These are phyloP conservation scores for Stenopsyche tienmushanensis DNA, from an alignment of 1,140 invertebrate genomes.

Conservation along the genomic window DNA sequence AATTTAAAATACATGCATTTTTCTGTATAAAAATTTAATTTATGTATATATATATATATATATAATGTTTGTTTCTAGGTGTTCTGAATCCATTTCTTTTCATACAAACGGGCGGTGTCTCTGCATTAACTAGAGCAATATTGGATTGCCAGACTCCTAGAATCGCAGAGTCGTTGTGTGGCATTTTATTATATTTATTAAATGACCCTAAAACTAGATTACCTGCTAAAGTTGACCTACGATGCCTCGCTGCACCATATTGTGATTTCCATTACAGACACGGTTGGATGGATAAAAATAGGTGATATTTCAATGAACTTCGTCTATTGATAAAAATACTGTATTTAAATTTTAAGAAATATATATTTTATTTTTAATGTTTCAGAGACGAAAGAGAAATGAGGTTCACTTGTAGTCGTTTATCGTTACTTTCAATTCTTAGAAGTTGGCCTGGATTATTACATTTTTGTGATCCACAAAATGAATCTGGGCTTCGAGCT, in stretches of 20 bases:
- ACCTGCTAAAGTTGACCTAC: constrained; percentile 72
- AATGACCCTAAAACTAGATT: constrained; percentile 80
- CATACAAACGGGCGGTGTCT: constrained; percentile 80
- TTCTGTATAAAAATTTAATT: neutral
- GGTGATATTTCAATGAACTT: constrained; percentile 44
- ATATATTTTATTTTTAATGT: constrained; percentile 14
- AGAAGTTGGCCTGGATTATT: constrained; percentile 88
- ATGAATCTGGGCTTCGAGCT: constrained; percentile 73
- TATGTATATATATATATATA: neutral
- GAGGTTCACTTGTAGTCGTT: constrained; percentile 77
- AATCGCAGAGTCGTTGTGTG: constrained; percentile 83
- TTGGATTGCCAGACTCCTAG: constrained; percentile 76
- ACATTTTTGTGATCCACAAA: constrained; percentile 78
- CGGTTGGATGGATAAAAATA: constrained; percentile 59
- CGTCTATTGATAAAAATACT: neutral
- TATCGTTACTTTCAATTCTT: constrained; percentile 80
- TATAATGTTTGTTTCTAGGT: constrained; percentile 58
- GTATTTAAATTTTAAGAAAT: neutral
- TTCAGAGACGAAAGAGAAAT: constrained; percentile 78
- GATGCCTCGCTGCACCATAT: constrained; percentile 85
- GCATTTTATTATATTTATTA: constrained; percentile 82
- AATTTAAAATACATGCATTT: constrained; percentile 3
- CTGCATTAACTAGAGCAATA: constrained; percentile 76
- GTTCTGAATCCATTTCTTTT: constrained; percentile 80
- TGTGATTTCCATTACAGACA: constrained; percentile 85